These are phyloP conservation scores for Oscheius sp. DNA, from an alignment of 2,888 invertebrate genomes.

Conservation along the genomic window DNA sequence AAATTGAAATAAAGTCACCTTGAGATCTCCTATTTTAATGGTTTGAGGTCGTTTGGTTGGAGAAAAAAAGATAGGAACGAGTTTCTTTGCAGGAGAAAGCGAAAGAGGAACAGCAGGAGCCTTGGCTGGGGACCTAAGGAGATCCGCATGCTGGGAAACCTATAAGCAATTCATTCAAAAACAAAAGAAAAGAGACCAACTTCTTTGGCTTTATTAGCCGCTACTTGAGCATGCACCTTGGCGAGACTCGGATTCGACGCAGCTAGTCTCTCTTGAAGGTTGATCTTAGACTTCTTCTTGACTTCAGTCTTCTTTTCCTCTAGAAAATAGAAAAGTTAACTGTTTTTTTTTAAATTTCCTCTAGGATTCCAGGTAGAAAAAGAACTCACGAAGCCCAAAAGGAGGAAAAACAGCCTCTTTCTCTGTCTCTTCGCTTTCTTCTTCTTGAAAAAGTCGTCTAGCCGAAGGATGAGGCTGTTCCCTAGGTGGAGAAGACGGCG, in stretches of 20 bases:
- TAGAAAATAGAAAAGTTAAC: background rate
- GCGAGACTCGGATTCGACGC: background rate
- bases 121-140: conserved; percentile 21
- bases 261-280: background rate
- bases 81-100: background rate
- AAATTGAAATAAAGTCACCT: background rate
- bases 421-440: background rate
- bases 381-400: background rate
- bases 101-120: background rate
- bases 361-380: background rate
- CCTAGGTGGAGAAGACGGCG: background rate
- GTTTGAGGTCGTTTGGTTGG: background rate
- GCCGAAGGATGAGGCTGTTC: conserved; percentile 8
- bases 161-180: background rate
- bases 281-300: background rate
- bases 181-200: background rate
- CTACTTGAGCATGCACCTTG: conserved; percentile 4
- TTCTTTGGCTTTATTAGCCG: background rate
- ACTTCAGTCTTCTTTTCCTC: background rate
- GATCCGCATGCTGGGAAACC: conserved; percentile 10
- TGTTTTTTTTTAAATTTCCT: background rate
- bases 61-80: conserved; percentile 9
- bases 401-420: background rate
- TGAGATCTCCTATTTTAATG: background rate
- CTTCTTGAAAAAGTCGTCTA: background rate